Evolutionary conservation across 2,888 invertebrate species (phyloP).

Genomic region (Dicyrtoma fusca): DNA sequence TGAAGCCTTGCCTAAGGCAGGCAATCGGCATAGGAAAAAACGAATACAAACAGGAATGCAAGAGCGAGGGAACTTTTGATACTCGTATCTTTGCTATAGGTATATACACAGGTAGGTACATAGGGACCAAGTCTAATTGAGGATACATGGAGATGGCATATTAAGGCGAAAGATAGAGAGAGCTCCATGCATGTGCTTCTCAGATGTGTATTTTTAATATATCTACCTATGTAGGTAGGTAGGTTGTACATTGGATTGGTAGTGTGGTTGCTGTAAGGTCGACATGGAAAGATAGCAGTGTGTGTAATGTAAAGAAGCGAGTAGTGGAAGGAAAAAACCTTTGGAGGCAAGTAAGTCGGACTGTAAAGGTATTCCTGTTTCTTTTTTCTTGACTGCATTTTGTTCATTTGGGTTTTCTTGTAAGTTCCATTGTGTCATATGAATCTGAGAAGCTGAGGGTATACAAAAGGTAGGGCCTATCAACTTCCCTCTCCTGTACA

Average conservation of each 20-base stretch:
- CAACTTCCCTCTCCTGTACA: conserved; percentile 29
- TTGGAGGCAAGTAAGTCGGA: conserved; percentile 23
- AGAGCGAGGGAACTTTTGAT: too few relatives aligned
- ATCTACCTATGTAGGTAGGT: too few relatives aligned
- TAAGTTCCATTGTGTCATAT: conserved; percentile 28
- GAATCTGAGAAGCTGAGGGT: conserved; percentile 20
- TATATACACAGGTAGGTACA: too few relatives aligned
- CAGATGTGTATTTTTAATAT: too few relatives aligned
- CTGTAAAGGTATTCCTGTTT: conserved; percentile 21
- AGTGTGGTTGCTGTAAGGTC: neutral
- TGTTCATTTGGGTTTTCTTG: conserved; percentile 36
- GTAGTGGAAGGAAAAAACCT: conserved; percentile 1
- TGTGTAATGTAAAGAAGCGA: neutral
- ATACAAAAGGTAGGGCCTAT: conserved; percentile 33
- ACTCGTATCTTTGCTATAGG: too few relatives aligned
- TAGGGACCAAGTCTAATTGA: too few relatives aligned
- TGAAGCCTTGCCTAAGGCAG: neutral
- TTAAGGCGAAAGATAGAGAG: too few relatives aligned
- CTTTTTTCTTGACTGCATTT: conserved; percentile 23
- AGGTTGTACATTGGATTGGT: too few relatives aligned
- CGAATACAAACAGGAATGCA: too few relatives aligned
- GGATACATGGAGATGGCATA: too few relatives aligned
- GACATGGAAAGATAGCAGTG: neutral
- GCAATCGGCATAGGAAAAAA: neutral
- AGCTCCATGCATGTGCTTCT: too few relatives aligned